Conservation (phyloP, 2,888 invertebrate genomes). For the Lepetodrilus schrolli region DNA sequence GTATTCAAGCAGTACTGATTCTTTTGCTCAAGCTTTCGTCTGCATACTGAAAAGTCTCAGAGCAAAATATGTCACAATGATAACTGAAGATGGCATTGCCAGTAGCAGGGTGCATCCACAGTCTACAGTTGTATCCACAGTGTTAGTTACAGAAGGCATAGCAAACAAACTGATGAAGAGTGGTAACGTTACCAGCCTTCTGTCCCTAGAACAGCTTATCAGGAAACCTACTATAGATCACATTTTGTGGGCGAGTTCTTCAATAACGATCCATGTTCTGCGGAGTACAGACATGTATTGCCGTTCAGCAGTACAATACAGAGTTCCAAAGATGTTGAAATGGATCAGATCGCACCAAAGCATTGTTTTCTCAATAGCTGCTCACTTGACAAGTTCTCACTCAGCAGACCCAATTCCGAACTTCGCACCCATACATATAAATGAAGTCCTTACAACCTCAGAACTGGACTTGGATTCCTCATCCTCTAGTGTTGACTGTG, state of each 20-base stretch:
- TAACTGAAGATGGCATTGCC: too few relatives aligned
- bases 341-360: not conserved
- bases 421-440: constrained; percentile 2
- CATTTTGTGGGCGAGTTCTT: too few relatives aligned
- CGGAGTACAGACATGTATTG: too few relatives aligned
- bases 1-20: not conserved
- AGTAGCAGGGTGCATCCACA: too few relatives aligned
- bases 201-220: too few relatives aligned
- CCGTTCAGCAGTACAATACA: too few relatives aligned
- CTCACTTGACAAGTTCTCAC: constrained; percentile 51
- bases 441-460: not conserved
- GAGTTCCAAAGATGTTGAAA: not conserved
- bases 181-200: too few relatives aligned
- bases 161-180: not conserved
- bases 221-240: too few relatives aligned
- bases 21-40: not conserved
- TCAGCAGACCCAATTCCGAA: constrained; percentile 44
- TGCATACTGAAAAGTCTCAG: not conserved
- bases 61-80: not conserved
- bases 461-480: not conserved
- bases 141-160: not conserved
- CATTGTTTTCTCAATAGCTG: constrained; percentile 33
- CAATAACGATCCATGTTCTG: too few relatives aligned
- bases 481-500: not conserved
- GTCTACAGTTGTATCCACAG: not conserved